Evolutionary conservation across 2,888 invertebrate species (phyloP).

Genomic region (Eueremaeus valkanovi): DNA sequence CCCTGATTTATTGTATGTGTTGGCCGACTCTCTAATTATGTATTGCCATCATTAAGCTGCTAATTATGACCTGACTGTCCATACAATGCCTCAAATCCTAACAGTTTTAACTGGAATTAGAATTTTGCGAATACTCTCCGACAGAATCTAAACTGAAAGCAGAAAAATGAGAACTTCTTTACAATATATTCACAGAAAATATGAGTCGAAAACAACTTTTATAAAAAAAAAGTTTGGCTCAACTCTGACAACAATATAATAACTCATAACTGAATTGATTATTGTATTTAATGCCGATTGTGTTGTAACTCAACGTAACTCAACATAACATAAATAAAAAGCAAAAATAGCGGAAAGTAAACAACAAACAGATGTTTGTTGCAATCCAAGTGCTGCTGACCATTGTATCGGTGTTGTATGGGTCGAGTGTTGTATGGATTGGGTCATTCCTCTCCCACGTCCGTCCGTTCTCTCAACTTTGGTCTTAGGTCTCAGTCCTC

Average conservation of each 20-base stretch:
- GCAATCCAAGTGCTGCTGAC: neutral
- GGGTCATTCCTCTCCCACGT: constrained; percentile 31
- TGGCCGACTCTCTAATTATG: constrained; percentile 25
- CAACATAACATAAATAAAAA: neutral
- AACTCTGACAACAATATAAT: neutral
- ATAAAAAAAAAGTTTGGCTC: neutral
- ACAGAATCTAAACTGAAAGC: neutral
- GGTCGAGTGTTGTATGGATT: neutral
- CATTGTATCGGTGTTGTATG: constrained; percentile 17
- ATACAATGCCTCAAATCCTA: neutral
- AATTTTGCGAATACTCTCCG: neutral
- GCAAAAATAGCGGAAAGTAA: neutral
- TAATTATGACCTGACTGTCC: constrained; percentile 12
- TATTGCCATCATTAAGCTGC: neutral
- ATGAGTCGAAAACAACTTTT: constrained; percentile 3
- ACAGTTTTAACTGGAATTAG: constrained; percentile 20
- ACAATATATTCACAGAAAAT: no score
- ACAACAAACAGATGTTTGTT: constrained; percentile 26
- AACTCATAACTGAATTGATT: neutral
- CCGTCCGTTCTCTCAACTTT: neutral
- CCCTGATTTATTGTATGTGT: constrained; percentile 13
- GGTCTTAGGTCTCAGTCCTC: constrained; percentile 9
- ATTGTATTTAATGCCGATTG: neutral
- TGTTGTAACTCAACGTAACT: neutral
- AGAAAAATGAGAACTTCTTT: neutral